Base-by-base conservation (phyloP, 2,888 invertebrate species). In the Zygothrica quintamaculata region DNA sequence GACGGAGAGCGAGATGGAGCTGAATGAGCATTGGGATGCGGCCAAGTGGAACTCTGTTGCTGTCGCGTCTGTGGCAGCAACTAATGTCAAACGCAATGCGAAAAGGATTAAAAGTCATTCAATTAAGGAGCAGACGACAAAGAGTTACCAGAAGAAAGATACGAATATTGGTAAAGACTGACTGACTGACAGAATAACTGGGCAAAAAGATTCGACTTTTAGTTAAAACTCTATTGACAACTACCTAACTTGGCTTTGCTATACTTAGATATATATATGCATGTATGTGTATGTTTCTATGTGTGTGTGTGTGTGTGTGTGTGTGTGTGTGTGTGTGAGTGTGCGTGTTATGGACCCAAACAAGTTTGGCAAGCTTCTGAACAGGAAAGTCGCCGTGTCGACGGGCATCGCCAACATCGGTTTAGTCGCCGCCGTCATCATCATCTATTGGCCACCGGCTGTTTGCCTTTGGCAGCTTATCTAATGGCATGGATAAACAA, bases 71-170 rank as follows among this genome's bases (percentile, higher is more conserved):
- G 42, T 37, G 72, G 77, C 77, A n/a, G n/a, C n/a, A 22, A 22
- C 87, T 80, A 77, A 68, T 62, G 85, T 84, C 82, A 62, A 81
- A 87, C 84, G 86, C 86, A 87, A 74, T 84, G 86, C 74, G 87
- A 88, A 87, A 88, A 86, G 86, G 88, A 86, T 86, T 86, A 88
- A 86, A 84, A 86, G 88, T 75, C 87, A 82, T 77, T 79, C 79
- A 78, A 77, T 85, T 82, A 82, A 77, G 77, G 51, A 65, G 61
- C 80, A 71, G 53, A 26, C 39, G 26, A 65, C 48, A 70, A 64
- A 71, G 72, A 67, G 39, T 61, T 18, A 43, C 46, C 51, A 52
- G 18, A 5, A 22, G 18, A 22, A 26, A 47, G 55, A 55, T 52
- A 39, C 47, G 68, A 51, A 51, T 59, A 70, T 65, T 65, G 71